Evolutionary conservation across 1,140 invertebrate genomes (phyloP).

Genomic region (Ips typographus): DNA sequence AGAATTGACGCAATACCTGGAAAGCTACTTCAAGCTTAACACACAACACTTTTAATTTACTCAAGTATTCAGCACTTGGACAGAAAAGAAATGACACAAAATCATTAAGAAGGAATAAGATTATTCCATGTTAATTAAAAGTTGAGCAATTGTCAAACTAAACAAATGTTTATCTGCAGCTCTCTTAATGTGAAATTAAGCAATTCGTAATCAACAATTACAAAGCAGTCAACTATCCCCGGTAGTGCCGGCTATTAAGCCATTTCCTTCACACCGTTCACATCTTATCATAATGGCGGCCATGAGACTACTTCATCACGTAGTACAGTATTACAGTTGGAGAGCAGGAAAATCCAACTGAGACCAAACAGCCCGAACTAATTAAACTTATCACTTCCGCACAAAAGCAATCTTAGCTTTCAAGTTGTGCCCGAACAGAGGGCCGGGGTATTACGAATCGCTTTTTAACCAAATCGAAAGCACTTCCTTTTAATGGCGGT

Average conservation of each 20-base stretch:
- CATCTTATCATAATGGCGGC: constrained; percentile 17
- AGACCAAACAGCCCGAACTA: constrained; percentile 10
- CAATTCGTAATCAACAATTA: no score
- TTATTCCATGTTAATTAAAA: no score
- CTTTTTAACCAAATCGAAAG: not conserved
- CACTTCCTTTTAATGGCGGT: not conserved
- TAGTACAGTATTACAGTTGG: not conserved
- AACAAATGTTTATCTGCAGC: no score
- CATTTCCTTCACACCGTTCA: constrained; percentile 14
- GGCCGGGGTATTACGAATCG: not conserved
- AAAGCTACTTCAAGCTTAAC: no score
- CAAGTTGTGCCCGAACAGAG: not conserved
- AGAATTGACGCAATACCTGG: no score
- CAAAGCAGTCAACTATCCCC: not conserved
- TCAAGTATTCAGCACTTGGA: no score
- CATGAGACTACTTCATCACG: constrained; percentile 17
- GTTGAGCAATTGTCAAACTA: no score
- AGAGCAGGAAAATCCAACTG: constrained; percentile 5
- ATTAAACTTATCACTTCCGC: constrained; percentile 7
- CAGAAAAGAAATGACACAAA: no score
- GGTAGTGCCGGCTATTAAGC: constrained; percentile 4
- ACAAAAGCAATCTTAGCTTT: not conserved
- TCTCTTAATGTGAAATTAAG: no score
- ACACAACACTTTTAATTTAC: no score
- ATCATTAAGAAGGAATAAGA: no score